Conservation (phyloP, 2,113 vertebrate species). For the Dicerorhinus sumatrensis region DNA sequence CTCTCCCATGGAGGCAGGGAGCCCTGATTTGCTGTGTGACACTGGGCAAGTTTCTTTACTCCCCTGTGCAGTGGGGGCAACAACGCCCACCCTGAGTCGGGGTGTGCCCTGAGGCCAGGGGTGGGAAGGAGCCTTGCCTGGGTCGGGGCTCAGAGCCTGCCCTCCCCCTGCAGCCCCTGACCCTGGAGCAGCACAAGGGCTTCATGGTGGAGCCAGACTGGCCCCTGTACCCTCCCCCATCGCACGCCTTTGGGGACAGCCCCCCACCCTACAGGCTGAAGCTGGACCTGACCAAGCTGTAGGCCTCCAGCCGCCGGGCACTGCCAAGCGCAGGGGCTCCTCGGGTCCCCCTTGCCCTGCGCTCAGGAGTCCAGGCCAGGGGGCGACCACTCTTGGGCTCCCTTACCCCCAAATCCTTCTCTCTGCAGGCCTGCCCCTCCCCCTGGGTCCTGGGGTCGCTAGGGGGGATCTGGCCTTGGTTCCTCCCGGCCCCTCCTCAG, state of each 20-base stretch:
- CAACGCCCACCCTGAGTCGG: not conserved
- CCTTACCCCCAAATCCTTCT: not conserved
- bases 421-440: not conserved
- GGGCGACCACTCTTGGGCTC: not conserved
- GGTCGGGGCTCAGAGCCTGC: not conserved
- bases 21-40: not conserved
- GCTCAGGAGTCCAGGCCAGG: not conserved
- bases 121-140: not conserved
- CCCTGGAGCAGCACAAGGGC: slow-evolving; percentile 95
- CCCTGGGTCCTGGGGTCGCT: not conserved
- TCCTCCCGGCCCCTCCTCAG: not conserved
- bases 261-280: slow-evolving; percentile 74
- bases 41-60: not conserved
- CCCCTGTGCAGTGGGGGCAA: not conserved
- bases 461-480: not conserved
- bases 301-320: not conserved
- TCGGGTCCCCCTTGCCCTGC: not conserved
- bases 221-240: slow-evolving; percentile 90
- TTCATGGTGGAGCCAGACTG: slow-evolving; percentile 91
- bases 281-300: slow-evolving; percentile 79
- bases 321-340: not conserved
- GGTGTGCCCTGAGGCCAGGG: not conserved
- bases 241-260: slow-evolving; percentile 46
- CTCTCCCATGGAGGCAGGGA: not conserved
- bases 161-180: slow-evolving; percentile 88